Evolutionary conservation across 2,888 invertebrate species (phyloP).

Genomic region (Teinopalpus imperialis): DNA sequence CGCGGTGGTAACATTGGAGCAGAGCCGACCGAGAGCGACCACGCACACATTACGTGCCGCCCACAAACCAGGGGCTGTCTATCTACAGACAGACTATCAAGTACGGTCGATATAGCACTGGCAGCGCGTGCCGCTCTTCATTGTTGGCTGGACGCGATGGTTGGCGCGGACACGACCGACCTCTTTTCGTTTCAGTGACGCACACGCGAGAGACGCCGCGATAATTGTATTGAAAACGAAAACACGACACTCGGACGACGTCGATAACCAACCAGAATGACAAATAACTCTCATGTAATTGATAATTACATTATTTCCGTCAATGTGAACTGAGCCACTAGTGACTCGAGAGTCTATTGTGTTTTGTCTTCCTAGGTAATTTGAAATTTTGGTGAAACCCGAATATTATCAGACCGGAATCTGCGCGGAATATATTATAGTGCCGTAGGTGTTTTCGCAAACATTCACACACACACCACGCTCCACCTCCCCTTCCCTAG

Average conservation of each 20-base stretch:
- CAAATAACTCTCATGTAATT: not conserved
- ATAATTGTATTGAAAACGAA: slow-evolving; percentile 31
- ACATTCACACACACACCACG: too few relatives aligned
- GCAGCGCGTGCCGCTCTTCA: slow-evolving; percentile 50
- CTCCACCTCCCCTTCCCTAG: too few relatives aligned
- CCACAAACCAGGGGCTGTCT: slow-evolving; percentile 56
- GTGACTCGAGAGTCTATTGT: too few relatives aligned
- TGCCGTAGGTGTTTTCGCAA: too few relatives aligned
- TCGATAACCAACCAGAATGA: not conserved
- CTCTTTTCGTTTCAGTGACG: slow-evolving; percentile 76
- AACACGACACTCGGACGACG: slow-evolving; percentile 12
- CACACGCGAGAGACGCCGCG: slow-evolving; percentile 36
- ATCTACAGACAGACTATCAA: slow-evolving; percentile 53
- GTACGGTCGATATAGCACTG: slow-evolving; percentile 62
- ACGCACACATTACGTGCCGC: slow-evolving; percentile 73
- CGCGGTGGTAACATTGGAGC: slow-evolving; percentile 48
- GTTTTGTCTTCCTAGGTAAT: too few relatives aligned
- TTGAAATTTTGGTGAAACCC: too few relatives aligned
- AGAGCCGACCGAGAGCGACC: slow-evolving; percentile 55
- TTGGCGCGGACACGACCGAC: slow-evolving; percentile 64
- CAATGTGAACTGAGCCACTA: too few relatives aligned
- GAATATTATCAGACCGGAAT: too few relatives aligned
- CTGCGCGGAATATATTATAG: too few relatives aligned
- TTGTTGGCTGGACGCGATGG: slow-evolving; percentile 61
- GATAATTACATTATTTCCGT: not conserved